Conservation (phyloP, 2,888 invertebrate species). For the Zaprionus obscuricornis region DNA sequence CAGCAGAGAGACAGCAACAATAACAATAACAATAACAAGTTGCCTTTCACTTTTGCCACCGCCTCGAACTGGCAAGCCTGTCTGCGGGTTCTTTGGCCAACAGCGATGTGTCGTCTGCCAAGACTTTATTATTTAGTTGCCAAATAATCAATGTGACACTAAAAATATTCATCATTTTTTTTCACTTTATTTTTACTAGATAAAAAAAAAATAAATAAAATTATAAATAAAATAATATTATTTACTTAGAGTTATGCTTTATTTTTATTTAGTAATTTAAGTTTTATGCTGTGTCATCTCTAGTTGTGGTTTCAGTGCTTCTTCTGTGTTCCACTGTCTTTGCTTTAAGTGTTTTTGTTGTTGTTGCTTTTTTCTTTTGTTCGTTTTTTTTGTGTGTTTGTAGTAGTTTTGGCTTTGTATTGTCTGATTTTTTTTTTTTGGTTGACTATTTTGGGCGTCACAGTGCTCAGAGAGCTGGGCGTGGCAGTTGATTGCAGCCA, state of each 20-base stretch:
- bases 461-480: not conserved
- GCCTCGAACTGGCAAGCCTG: constrained; percentile 12
- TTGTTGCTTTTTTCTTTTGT: constrained; percentile 20
- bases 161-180: no score
- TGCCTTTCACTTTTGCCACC: constrained; percentile 29
- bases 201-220: no score
- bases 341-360: not conserved
- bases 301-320: no score
- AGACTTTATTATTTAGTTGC: no score
- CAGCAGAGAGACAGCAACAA: constrained; percentile 46
- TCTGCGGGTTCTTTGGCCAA: constrained; percentile 3
- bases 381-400: constrained; percentile 45
- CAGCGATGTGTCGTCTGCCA: constrained; percentile 47
- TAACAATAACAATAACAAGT: constrained; percentile 43
- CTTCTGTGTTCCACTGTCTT: not conserved
- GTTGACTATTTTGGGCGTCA: constrained; percentile 34
- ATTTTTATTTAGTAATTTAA: not conserved
- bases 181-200: no score
- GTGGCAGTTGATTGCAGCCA: constrained; percentile 42
- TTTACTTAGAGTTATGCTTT: not conserved
- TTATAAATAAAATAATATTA: not conserved
- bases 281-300: constrained; percentile 31
- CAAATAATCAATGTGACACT: no score
- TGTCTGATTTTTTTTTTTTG: constrained; percentile 73
- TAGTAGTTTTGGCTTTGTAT: constrained; percentile 65